Evolutionary conservation across 2,888 invertebrate genomes (phyloP), one percentile per base, ranked within the genome.

Genomic region (Agrochola macilenta): DNA sequence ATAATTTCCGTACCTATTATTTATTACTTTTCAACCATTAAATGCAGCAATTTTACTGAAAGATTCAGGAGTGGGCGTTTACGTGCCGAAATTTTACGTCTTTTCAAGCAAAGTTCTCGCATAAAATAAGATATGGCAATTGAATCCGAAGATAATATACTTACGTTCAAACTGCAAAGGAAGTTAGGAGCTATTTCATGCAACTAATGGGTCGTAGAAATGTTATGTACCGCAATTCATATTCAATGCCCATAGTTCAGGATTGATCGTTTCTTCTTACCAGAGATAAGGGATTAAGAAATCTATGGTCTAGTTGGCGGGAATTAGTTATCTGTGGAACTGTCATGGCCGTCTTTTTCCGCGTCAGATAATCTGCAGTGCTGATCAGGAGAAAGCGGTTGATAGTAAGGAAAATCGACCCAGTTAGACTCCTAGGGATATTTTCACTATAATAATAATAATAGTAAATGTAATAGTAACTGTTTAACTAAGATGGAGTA

Each of bases 311-410:
- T 54, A 14, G 60, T 23, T 64, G 17, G 69, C 64, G 58, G 46
- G 52, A 46, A 60, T 69, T 60, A n/a, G 26, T 69, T 69, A 80
- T 80, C 78, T 83, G 78, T 80, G 46, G 20, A 69, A 46, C 69
- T 80, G 79, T 68, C 70, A 78, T 63, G 60, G 57, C n/a, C 7
- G 57, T 14, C 49, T 60, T 82, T 70, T 57, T 20, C 23, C 61
- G 65, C 60, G 61, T 49, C 23, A 39, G 9, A 39, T 81, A 63
- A 57, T 69, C 30, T 54, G 63, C 61, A 12, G 20, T 43, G 26
- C 4, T 30, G 52, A 57, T 79, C 49, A 14, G 23, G 12, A 65
- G 35, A 73, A 78, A 73, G 26, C 39, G 20, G 26, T 74, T 81
- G 26, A 46, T 14, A 46, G 49, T 49, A 49, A 3, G 8, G 20